These are phyloP conservation scores for Dipodomys stephensi DNA, from an alignment of 2,113 vertebrate genomes.

Conservation along the genomic window DNA sequence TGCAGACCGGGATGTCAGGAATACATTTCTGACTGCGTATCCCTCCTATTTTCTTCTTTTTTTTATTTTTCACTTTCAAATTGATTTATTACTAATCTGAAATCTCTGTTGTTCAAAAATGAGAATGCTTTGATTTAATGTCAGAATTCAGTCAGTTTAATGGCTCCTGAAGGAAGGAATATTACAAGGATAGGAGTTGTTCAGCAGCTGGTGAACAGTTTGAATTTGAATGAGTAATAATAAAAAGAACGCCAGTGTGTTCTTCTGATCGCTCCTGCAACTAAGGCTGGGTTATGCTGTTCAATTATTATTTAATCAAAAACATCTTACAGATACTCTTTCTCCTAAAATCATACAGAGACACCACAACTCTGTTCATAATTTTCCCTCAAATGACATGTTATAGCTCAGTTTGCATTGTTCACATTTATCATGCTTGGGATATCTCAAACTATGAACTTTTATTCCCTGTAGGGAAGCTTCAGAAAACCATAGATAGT, in stretches of 20 bases:
- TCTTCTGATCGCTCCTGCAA: not conserved
- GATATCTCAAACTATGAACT: not conserved
- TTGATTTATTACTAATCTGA: conserved; percentile 53
- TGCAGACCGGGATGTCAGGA: not conserved
- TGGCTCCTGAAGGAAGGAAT: not conserved
- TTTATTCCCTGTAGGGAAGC: not conserved
- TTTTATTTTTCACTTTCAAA: not conserved
- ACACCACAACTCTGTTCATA: not conserved
- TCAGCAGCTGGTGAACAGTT: not conserved
- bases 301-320: not conserved
- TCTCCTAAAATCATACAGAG: not conserved
- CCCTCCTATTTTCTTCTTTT: not conserved
- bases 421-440: not conserved
- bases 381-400: not conserved
- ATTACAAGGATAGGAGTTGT: not conserved
- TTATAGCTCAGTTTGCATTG: not conserved
- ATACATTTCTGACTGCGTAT: not conserved
- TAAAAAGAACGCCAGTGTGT: not conserved
- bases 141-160: not conserved
- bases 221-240: conserved; percentile 33
- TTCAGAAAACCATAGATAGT: not conserved
- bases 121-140: conserved; percentile 45
- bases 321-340: not conserved
- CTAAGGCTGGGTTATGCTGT: not conserved
- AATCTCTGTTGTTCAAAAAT: conserved; percentile 43